Evolutionary conservation across 2,113 vertebrate species (phyloP).

Genomic region (Bolborhynchus lineola): DNA sequence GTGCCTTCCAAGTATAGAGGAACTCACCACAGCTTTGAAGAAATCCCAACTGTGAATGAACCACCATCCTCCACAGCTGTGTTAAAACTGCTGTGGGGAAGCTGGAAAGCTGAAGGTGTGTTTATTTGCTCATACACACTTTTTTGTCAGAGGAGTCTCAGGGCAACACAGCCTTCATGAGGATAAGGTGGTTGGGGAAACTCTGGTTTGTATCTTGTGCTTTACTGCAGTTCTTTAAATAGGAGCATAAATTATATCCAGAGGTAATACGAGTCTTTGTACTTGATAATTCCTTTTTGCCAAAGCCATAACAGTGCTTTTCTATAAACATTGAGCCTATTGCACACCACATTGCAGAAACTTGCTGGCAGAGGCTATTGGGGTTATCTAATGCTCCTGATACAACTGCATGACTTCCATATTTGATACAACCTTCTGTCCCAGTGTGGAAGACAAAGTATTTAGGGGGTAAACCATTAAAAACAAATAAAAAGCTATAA

Average conservation of each 20-base stretch:
- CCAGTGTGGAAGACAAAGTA: neutral
- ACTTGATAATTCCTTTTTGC: neutral
- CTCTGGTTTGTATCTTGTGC: neutral
- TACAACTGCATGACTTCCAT: neutral
- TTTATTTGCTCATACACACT: neutral
- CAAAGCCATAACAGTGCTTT: neutral
- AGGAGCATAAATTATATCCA: neutral
- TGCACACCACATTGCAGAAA: neutral
- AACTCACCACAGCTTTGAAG: neutral
- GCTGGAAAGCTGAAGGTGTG: neutral
- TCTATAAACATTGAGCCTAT: fast-evolving
- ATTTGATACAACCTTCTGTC: neutral
- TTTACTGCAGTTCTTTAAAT: neutral
- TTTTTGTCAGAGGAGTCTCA: neutral
- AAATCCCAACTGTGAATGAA: neutral
- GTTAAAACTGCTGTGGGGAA: neutral
- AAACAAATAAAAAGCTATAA: neutral
- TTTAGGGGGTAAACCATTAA: neutral
- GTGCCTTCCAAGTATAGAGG: neutral
- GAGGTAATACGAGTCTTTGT: neutral
- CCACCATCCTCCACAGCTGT: neutral
- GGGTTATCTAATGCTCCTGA: neutral
- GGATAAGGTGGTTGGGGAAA: neutral
- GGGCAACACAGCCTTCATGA: neutral
- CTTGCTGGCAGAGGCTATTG: neutral